phyloP scores from a whole-genome alignment of 2,797 vertebrate species.

The Enteromius argenteus region DNA sequence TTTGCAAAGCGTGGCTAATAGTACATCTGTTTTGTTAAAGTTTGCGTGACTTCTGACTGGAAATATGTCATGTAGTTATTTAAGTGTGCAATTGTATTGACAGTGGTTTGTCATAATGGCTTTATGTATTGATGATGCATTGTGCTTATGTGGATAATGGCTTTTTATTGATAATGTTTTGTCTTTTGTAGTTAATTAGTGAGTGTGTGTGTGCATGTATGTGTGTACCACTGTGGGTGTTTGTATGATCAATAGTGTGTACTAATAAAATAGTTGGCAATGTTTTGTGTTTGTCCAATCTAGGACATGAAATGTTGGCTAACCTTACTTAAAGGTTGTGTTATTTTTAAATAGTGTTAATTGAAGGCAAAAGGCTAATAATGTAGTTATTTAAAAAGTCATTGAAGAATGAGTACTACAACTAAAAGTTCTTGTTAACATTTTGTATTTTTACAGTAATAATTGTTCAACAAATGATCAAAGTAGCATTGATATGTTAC shows the following conservation, averaged over 20 bases:
- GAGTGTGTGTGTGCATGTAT: not conserved
- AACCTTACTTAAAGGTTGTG: not conserved
- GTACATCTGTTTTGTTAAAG: not conserved
- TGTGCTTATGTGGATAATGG: slow-evolving; percentile 18
- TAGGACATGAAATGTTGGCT: not conserved
- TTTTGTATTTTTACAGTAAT: not conserved
- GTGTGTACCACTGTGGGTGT: not conserved
- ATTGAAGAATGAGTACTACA: not conserved
- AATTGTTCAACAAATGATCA: not conserved
- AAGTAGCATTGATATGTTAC: not conserved
- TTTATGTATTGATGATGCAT: slow-evolving; percentile 32
- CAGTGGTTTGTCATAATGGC: slow-evolving; percentile 4
- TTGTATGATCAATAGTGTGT: not conserved
- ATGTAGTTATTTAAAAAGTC: not conserved
- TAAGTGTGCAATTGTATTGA: slow-evolving; percentile 2
- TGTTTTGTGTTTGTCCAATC: not conserved
- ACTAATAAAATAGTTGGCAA: not conserved
- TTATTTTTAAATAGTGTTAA: not conserved
- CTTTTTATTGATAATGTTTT: slow-evolving; percentile 11
- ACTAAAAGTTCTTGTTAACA: not conserved
- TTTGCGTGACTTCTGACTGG: not conserved
- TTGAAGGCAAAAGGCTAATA: not conserved
- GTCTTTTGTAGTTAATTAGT: not conserved
- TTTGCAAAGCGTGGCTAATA: not conserved
- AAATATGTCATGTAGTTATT: slow-evolving; percentile 12